Evolutionary conservation across 2,888 invertebrate genomes (phyloP), one percentile per base, ranked within the genome.

Genomic region (Baronia brevicornis): DNA sequence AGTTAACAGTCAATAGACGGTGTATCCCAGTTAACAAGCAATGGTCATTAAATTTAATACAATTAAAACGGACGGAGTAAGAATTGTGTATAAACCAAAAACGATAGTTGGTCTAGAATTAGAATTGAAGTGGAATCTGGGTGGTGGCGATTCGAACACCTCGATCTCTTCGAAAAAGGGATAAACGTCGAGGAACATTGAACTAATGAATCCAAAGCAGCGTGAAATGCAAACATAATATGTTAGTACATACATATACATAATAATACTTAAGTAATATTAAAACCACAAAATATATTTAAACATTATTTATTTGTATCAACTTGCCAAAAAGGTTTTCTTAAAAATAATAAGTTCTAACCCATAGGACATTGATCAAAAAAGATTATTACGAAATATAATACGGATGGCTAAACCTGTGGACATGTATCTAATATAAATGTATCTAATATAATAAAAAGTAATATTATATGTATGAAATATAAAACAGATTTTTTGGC

Each of bases 91-190:
- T 33, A 31, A 8, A 13, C 13, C 2, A 1, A 18, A 13, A 26
- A 20, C 6, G 6, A 12, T 2, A 3, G 13, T 3, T 2, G 26
- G 8, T 31, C 27, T 17, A 12, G 47, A 32, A 5, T 35, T 28
- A 18, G 63, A 51, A 38, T 67, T 71, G 39, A 60, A 67, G 32
- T 52, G 43, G 36, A 52, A 69, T 24, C 54, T 56, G 4, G 70
- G 66, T n/a, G 78, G 78, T 2, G 78, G 74, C 4, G 68, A 63
- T 19, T 69, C 60, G 42, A 62, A 74, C 1, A 67, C 67, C 8
- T 77, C 79, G 13, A 66, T 37, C 5, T 77, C 75, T 41, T 80
- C 77, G 33, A 74, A 69, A 54, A 55, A 79, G 1, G 78, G 74
- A 46, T 71, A 75, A 1, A 73, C 54, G 28, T 79, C 79, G 5